phyloP scores from a whole-genome alignment of 2,113 vertebrate species.

The Trogon melanurus region DNA sequence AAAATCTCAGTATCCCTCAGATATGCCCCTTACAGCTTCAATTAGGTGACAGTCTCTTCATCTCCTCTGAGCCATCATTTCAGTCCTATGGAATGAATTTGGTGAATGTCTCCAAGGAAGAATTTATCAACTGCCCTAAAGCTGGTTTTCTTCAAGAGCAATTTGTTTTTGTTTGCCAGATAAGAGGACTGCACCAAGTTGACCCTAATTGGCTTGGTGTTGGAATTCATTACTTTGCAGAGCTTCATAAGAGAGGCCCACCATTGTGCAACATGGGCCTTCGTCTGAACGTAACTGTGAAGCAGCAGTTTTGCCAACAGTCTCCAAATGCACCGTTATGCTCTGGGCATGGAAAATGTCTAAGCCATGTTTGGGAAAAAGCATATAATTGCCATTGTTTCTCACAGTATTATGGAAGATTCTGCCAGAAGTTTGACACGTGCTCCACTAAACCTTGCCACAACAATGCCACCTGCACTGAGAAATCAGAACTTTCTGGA shows the following conservation, averaged over 20 bases:
- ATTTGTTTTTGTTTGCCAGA: conserved; percentile 70
- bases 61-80: conserved; percentile 76
- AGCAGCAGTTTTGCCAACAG: conserved; percentile 77
- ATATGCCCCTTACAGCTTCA: conserved; percentile 86
- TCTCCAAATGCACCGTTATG: conserved; percentile 74
- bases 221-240: conserved; percentile 84
- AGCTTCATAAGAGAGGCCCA: conserved; percentile 58
- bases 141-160: conserved; percentile 49
- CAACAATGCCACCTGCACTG: conserved; percentile 77
- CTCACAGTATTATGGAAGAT: conserved; percentile 77
- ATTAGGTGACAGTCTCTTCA: conserved; percentile 78
- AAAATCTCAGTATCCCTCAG: conserved; percentile 70
- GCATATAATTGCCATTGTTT: conserved; percentile 78
- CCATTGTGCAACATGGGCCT: conserved; percentile 79
- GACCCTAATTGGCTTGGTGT: conserved; percentile 75
- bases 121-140: conserved; percentile 79
- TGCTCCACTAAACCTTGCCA: conserved; percentile 78
- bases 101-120: conserved; percentile 78
- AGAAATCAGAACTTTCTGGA: conserved; percentile 31
- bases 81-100: conserved; percentile 78
- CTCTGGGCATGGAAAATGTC: conserved; percentile 82
- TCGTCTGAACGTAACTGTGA: conserved; percentile 81
- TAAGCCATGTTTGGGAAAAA: conserved; percentile 75
- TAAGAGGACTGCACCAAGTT: conserved; percentile 72
- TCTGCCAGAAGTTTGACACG: conserved; percentile 80